Evolutionary conservation across 92 coral and sea anemone species (phyloP), one percentile per base, ranked within the genome.

Genomic region (Anthopleura xanthogrammica): DNA sequence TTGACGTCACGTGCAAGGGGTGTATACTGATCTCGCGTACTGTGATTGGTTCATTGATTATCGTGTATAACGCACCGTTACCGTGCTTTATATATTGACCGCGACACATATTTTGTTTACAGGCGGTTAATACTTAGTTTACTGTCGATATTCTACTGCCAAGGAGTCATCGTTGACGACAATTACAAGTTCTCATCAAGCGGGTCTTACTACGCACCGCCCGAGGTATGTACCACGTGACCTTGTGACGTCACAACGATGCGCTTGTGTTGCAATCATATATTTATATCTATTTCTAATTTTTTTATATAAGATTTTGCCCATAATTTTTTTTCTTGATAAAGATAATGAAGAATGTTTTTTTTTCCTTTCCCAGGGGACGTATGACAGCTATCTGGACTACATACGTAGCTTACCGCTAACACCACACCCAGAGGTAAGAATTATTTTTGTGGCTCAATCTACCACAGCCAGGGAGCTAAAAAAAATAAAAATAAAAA

Each of bases 381-480:
- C 99, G 17, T 96, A 92, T 73, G 99, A 92, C 55, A 89, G 95
- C 79, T 96, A 96, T 83, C 79, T 94, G 60, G 99, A 96, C 82
- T 96, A 94, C 81, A 87, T 96, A 74, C 92, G 95, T 57, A 82
- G 93, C 42, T 83, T 94, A 50, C 96, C 98, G 43, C 93, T 92
- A 39, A 96, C 91, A 10, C 92, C 98, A 72, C 92, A 96, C 52
- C 99, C 99, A 0, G 99, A 96, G 96, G 98, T 95, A 76, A 85
- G 41, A 43, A 20, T 56, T 62, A n/a, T 60, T 42, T 29, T 16
- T 54, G 58, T 46, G 7, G 50, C 50, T 46, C 50, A 46, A 5
- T 3, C 50, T 5, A 3, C 50, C 50, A 46, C 50, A 29, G 36
- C 36, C 36, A 46, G 50, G 50, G 9, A 46, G 50, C 50, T 9